Percentiles rank a stretch among this genome's conserved stretches.
phyloP scores from a whole-genome alignment of 2,888 invertebrate species.

The Stenchaetothrips biformis region DNA sequence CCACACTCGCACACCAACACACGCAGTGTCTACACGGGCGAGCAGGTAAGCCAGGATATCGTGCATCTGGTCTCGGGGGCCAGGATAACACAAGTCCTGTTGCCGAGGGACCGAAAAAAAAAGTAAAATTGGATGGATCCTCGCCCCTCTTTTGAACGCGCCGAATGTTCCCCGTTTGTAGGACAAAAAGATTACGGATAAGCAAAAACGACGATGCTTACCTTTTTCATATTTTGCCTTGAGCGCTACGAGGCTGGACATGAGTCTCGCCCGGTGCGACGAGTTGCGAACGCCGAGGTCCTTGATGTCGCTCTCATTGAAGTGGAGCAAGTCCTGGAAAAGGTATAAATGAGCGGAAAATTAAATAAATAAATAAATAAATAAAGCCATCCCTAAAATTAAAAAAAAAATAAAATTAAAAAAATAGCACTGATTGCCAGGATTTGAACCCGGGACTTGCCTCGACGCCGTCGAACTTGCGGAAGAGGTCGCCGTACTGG shows the following conservation, averaged over 20 bases:
- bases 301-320: slow-evolving; percentile 56
- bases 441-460: slow-evolving; percentile 39
- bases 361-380: slow-evolving; percentile 28
- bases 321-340: slow-evolving; percentile 51
- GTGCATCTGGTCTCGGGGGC: too few relatives aligned
- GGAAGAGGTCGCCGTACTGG: slow-evolving; percentile 53
- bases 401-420: slow-evolving; percentile 21
- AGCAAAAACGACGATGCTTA: slow-evolving; percentile 39
- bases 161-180: too few relatives aligned
- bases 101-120: too few relatives aligned
- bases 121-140: too few relatives aligned
- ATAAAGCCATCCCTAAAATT: slow-evolving; percentile 7
- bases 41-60: too few relatives aligned
- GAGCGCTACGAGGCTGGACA: slow-evolving; percentile 59
- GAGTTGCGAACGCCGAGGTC: slow-evolving; percentile 58
- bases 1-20: too few relatives aligned
- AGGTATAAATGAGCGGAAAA: slow-evolving; percentile 28
- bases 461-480: slow-evolving; percentile 54
- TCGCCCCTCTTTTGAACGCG: too few relatives aligned
- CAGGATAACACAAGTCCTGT: too few relatives aligned
- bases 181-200: too few relatives aligned
- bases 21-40: too few relatives aligned
- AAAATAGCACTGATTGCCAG: background rate
- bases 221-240: slow-evolving; percentile 57
- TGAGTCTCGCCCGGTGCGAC: slow-evolving; percentile 59